A percentile compares a stretch with the other conserved stretches of the same genome.
phyloP scores from a whole-genome alignment of 2,113 vertebrate genomes.

The Ellobius talpinus region DNA sequence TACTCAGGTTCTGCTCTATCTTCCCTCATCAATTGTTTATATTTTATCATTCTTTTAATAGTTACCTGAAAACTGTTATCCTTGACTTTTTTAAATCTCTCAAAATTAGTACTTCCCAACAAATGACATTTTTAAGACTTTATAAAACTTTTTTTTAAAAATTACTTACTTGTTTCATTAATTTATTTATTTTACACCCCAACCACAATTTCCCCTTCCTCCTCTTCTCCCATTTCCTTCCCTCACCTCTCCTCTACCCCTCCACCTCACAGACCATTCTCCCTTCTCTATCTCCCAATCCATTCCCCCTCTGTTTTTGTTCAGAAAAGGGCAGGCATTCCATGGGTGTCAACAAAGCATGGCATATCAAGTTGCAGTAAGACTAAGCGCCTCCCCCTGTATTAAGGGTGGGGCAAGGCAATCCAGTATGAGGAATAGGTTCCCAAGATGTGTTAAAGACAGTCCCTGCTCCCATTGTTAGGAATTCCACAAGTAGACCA shows the following conservation, averaged over 20 bases:
- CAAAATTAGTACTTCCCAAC: slow-evolving; percentile 46
- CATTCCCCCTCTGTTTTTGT: neutral
- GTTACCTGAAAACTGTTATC: slow-evolving; percentile 24
- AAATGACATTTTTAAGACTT: slow-evolving; percentile 36
- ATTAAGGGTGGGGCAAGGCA: too few species aligned
- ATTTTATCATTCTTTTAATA: slow-evolving; percentile 46
- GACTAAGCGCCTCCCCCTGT: too few species aligned
- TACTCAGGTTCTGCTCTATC: slow-evolving; percentile 35
- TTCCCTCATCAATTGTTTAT: neutral
- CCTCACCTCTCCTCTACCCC: neutral
- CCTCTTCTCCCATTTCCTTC: neutral
- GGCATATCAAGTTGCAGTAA: too few species aligned
- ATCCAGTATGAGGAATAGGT: too few species aligned
- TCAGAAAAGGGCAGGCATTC: neutral
- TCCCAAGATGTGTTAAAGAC: too few species aligned
- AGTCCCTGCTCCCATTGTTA: too few species aligned
- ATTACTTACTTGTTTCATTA: neutral
- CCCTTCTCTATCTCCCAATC: too few species aligned
- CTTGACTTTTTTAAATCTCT: slow-evolving; percentile 35
- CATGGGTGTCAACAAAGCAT: too few species aligned
- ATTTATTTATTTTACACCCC: neutral
- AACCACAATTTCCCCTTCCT: neutral
- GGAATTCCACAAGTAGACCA: too few species aligned
- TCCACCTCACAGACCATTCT: too few species aligned
- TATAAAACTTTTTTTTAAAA: neutral